A percentile compares a stretch with the other conserved stretches of the same genome.
Evolutionary conservation across 2,797 vertebrate genomes (phyloP).

Genomic region (Pipistrellus nathusii): DNA sequence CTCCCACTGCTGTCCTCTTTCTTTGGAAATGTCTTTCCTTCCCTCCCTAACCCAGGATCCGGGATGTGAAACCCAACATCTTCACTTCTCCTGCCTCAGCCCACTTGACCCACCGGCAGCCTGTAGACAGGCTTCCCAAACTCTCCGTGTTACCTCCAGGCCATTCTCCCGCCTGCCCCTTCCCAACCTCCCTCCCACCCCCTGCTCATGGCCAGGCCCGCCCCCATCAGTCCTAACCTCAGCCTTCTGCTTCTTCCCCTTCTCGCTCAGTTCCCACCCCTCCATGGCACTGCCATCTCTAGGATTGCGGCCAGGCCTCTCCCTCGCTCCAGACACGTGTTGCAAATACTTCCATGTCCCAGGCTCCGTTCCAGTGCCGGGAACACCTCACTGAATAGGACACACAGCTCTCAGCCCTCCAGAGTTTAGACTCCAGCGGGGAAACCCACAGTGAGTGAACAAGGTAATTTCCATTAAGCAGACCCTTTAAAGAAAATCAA

Average conservation of each 20-base stretch:
- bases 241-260: background rate
- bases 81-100: background rate
- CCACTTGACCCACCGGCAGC: background rate
- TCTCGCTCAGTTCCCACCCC: background rate
- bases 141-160: background rate
- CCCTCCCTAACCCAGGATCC: background rate
- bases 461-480: background rate
- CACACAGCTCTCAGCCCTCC: background rate
- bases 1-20: background rate
- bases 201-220: rapidly evolving
- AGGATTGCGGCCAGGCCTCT: background rate
- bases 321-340: background rate
- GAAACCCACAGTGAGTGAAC: background rate
- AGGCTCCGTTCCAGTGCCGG: rapidly evolving
- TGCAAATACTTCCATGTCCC: background rate
- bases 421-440: background rate
- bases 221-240: background rate
- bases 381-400: background rate
- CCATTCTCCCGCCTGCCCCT: background rate
- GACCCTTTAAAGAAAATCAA: slow-evolving; percentile 24
- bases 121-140: background rate
- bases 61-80: background rate
- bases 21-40: slow-evolving; percentile 11
- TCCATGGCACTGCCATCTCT: background rate
- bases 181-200: background rate